A percentile compares a stretch with the other conserved stretches of the same genome.
Conservation (phyloP, 2,113 vertebrate species). For the Limanda limanda region DNA sequence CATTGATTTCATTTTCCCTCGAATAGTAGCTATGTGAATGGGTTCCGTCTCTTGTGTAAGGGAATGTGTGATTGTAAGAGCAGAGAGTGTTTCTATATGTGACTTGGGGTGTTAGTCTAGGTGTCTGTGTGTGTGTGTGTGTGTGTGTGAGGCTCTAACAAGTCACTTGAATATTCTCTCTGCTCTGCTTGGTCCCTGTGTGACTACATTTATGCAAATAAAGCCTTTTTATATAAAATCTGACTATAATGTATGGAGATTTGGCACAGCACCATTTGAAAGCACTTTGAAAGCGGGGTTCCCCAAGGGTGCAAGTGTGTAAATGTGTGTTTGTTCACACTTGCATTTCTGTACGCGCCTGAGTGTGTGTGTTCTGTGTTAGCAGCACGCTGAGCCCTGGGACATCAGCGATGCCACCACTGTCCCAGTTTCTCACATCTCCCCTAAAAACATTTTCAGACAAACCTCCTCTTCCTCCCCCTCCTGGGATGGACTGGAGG, state of each 20-base stretch:
- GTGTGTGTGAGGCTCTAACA: slow-evolving; percentile 30
- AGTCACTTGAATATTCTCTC: slow-evolving; percentile 62
- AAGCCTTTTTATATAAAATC: slow-evolving; percentile 73
- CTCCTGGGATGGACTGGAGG: slow-evolving; percentile 65
- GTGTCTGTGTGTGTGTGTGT: not conserved
- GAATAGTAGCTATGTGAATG: not conserved
- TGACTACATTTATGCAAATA: slow-evolving; percentile 76
- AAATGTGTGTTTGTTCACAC: slow-evolving; percentile 66
- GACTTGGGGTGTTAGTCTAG: not conserved
- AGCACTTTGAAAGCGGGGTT: slow-evolving; percentile 74
- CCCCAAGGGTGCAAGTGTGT: slow-evolving; percentile 71
- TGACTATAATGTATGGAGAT: slow-evolving; percentile 78
- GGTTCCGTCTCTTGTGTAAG: not conserved
- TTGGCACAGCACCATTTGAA: slow-evolving; percentile 71
- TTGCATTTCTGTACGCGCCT: slow-evolving; percentile 18
- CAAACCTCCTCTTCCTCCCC: slow-evolving; percentile 64
- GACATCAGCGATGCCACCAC: slow-evolving; percentile 79
- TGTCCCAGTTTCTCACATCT: slow-evolving; percentile 82
- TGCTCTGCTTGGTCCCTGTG: slow-evolving; percentile 62
- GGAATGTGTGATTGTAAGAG: slow-evolving; percentile 3
- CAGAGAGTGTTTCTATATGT: not conserved
- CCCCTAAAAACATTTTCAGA: slow-evolving; percentile 79
- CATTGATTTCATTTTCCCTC: not conserved
- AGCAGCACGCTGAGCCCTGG: slow-evolving; percentile 68
- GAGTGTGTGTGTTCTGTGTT: slow-evolving; percentile 65